Conservation (phyloP, 2,888 invertebrate species). For the Xylophagus ater region DNA sequence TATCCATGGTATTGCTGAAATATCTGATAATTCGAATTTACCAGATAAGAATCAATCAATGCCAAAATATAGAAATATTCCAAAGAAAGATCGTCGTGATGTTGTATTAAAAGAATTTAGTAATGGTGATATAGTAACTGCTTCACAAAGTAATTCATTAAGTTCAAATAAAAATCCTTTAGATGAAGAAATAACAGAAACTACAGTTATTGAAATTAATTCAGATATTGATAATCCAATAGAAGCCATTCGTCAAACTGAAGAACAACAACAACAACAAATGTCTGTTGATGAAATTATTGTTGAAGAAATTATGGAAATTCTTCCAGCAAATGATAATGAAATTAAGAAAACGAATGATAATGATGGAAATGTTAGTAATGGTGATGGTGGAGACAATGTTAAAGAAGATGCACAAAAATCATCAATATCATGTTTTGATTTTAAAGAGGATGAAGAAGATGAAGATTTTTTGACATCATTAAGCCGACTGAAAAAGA, state of each 20-base stretch:
- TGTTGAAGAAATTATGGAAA: background rate
- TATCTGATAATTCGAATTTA: background rate
- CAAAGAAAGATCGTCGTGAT: conserved; percentile 36
- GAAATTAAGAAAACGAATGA: background rate
- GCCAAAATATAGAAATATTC: conserved; percentile 33
- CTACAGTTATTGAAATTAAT: background rate
- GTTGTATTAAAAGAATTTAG: conserved; percentile 29
- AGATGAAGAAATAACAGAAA: too few relatives aligned
- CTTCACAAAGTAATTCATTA: too few relatives aligned
- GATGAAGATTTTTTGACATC: conserved; percentile 33
- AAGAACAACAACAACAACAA: background rate
- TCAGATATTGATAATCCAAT: background rate
- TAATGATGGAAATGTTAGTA: background rate
- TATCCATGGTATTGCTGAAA: background rate
- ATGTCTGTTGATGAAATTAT: background rate
- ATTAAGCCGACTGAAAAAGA: conserved; percentile 27
- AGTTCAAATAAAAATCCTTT: too few relatives aligned
- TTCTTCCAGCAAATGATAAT: background rate
- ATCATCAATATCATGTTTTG: conserved; percentile 53
- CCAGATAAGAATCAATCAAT: conserved; percentile 3
- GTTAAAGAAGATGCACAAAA: background rate
- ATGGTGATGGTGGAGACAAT: background rate
- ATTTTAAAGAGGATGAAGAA: conserved; percentile 66
- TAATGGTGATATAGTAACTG: conserved; percentile 9
- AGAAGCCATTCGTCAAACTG: background rate